Evolutionary conservation across 2,797 vertebrate genomes (phyloP).

Genomic region (Peromyscus aztecus): DNA sequence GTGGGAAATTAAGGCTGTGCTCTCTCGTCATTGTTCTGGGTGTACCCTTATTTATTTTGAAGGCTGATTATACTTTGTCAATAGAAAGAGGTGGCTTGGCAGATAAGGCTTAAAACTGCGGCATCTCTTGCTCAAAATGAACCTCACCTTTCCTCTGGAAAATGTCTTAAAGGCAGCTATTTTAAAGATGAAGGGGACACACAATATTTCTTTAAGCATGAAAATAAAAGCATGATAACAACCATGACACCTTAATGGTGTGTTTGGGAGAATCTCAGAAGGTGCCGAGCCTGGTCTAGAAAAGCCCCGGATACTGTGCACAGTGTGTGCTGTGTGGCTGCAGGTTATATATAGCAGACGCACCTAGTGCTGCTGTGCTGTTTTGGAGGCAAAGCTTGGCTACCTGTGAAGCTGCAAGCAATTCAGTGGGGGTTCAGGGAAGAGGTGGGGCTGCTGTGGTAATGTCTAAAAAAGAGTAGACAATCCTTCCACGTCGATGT

Average conservation of each 20-base stretch:
- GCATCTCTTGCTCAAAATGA: not conserved
- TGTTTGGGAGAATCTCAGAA: not conserved
- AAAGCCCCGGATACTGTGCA: accelerated
- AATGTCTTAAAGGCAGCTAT: conserved; percentile 47
- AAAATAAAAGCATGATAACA: not conserved
- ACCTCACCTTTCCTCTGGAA: conserved; percentile 15
- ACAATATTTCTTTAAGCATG: conserved; percentile 26
- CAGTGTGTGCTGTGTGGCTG: too few species aligned
- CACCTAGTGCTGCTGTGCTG: accelerated
- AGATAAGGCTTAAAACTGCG: not conserved
- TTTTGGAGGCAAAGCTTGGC: accelerated
- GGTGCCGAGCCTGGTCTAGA: accelerated
- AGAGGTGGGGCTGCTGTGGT: accelerated
- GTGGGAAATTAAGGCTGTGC: not conserved
- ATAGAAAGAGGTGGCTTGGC: conserved; percentile 26
- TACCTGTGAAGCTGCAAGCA: accelerated
- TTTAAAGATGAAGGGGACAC: not conserved
- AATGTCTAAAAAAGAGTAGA: accelerated
- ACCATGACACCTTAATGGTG: not conserved
- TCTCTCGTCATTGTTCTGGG: not conserved
- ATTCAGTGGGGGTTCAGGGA: not conserved
- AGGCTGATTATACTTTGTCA: conserved; percentile 59
- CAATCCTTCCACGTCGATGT: accelerated
- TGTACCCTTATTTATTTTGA: conserved; percentile 10
- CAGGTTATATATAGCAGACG: not conserved